Evolutionary conservation across 2,113 vertebrate genomes (phyloP).

Genomic region (Nibea coibor): DNA sequence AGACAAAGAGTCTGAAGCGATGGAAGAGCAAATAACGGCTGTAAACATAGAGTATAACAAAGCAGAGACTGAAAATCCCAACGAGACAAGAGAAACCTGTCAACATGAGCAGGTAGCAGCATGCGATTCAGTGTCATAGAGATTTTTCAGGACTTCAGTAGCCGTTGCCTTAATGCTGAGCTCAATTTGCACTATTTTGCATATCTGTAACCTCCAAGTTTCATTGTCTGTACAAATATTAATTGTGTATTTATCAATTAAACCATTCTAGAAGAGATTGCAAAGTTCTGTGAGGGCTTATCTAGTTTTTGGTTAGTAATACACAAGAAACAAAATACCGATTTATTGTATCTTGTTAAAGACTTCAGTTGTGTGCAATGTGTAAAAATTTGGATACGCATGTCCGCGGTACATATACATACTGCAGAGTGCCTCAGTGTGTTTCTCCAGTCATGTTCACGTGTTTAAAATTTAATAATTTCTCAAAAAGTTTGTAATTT

Average conservation of each 20-base stretch:
- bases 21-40: slow-evolving; percentile 16
- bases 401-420: not conserved
- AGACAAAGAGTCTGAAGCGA: not conserved
- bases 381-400: not conserved
- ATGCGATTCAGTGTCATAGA: slow-evolving; percentile 11
- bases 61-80: not conserved
- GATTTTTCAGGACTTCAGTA: not conserved
- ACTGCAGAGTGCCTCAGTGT: not conserved
- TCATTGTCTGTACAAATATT: not conserved
- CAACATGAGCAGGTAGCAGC: not conserved
- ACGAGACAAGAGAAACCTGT: not conserved
- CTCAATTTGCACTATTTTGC: slow-evolving; percentile 51
- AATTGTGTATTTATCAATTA: slow-evolving; percentile 30
- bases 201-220: not conserved
- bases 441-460: not conserved
- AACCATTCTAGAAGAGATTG: not conserved
- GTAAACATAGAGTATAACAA: not conserved
- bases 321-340: not conserved
- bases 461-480: not conserved
- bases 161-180: slow-evolving; percentile 27
- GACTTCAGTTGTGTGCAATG: slow-evolving; percentile 1
- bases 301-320: not conserved
- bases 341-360: not conserved
- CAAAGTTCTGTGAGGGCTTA: not conserved
- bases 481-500: not conserved